Conservation (phyloP, 2,113 vertebrate genomes). For the Indicator maculatus region DNA sequence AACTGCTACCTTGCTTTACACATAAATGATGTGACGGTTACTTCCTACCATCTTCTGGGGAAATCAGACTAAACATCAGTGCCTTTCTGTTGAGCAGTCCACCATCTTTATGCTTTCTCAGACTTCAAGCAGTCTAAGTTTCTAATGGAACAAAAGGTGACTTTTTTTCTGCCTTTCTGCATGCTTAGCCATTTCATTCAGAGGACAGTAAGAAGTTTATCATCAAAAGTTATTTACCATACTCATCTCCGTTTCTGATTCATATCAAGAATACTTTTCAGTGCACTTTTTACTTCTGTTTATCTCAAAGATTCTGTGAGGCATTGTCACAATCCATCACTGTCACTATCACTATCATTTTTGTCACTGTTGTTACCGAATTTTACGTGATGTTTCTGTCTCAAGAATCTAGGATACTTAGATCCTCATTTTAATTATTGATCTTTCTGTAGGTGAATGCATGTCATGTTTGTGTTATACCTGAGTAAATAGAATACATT, state of each 20-base stretch:
- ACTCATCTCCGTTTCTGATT: conserved; percentile 11
- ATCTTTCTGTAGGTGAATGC: not conserved
- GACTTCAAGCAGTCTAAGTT: conserved; percentile 98
- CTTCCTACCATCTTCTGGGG: conserved; percentile 77
- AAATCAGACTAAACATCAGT: conserved; percentile 89
- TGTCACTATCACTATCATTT: not conserved
- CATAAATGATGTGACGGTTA: conserved; percentile 70
- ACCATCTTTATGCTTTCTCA: conserved; percentile 99
- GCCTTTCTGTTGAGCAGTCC: conserved; percentile 96
- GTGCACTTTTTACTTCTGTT: not conserved
- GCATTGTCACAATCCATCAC: not conserved
- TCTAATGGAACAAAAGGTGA: conserved; percentile 95
- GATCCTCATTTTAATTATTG: not conserved
- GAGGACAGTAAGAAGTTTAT: conserved; percentile 37
- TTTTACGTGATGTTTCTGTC: not conserved
- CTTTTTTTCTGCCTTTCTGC: conserved; percentile 83
- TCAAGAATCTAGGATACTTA: not conserved
- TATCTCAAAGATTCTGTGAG: not conserved
- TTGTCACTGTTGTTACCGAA: not conserved
- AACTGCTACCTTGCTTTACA: conserved; percentile 77
- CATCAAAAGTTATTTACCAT: conserved; percentile 30
- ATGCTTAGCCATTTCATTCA: conserved; percentile 66
- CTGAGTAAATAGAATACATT: not conserved
- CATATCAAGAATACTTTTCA: not conserved
- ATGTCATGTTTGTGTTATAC: not conserved